phyloP scores from a whole-genome alignment of 2,113 vertebrate genomes.

The Rousettus leschenaultii region DNA sequence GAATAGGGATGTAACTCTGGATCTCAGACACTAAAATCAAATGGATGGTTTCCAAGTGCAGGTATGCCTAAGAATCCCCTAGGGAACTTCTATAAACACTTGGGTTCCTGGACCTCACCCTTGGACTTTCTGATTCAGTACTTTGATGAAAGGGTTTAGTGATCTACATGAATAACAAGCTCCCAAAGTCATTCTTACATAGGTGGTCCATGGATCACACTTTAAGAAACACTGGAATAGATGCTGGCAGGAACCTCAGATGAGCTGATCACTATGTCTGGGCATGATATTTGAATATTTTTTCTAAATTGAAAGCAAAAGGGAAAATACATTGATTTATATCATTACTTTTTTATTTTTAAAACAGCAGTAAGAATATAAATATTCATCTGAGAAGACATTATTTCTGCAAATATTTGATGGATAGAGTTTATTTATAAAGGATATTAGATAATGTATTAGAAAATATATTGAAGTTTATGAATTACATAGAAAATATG shows the following conservation, averaged over 20 bases:
- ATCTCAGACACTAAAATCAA: background rate
- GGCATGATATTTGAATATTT: background rate
- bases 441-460: background rate
- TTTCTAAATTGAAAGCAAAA: slow-evolving; percentile 23
- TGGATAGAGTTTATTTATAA: background rate
- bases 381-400: background rate
- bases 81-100: background rate
- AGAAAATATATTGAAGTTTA: slow-evolving; percentile 23
- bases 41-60: background rate
- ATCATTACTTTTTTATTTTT: background rate
- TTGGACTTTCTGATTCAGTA: background rate
- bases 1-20: background rate
- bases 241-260: background rate
- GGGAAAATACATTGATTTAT: background rate
- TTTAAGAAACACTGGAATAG: background rate
- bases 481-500: slow-evolving; percentile 30
- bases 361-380: background rate
- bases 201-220: background rate
- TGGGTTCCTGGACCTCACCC: background rate
- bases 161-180: background rate
- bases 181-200: background rate
- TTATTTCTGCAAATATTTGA: slow-evolving; percentile 23
- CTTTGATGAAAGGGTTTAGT: background rate
- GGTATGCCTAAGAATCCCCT: background rate
- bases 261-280: background rate